Evolutionary conservation across 2,888 invertebrate genomes (phyloP).

Genomic region (Candidula unifasciata): DNA sequence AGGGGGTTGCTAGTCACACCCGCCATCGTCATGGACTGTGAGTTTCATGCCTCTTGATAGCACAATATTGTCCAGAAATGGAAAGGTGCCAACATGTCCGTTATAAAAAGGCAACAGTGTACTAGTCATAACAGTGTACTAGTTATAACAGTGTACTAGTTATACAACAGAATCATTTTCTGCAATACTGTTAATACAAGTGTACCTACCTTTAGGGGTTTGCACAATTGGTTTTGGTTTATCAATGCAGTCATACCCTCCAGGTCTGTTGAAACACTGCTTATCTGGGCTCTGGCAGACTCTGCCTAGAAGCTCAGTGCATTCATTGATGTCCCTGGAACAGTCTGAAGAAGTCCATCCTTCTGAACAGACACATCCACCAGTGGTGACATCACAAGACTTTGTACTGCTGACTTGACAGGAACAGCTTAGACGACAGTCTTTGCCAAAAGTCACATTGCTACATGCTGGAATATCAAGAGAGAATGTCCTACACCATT

Average conservation of each 20-base stretch:
- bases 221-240: not conserved
- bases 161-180: too few relatives aligned
- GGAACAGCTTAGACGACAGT: constrained; percentile 5
- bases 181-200: too few relatives aligned
- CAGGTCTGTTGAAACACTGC: not conserved
- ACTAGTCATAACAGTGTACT: too few relatives aligned
- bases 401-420: not conserved
- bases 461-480: not conserved
- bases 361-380: constrained; percentile 10
- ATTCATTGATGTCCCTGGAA: constrained; percentile 20
- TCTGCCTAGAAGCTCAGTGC: not conserved
- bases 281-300: not conserved
- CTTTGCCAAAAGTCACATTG: constrained; percentile 9
- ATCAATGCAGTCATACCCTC: constrained; percentile 2
- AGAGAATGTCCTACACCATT: too few relatives aligned
- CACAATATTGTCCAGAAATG: too few relatives aligned
- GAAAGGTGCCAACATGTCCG: too few relatives aligned
- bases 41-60: too few relatives aligned
- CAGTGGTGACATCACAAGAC: constrained; percentile 4
- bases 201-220: not conserved
- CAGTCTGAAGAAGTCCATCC: constrained; percentile 10
- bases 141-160: too few relatives aligned
- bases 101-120: too few relatives aligned
- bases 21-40: too few relatives aligned
- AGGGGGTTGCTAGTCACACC: too few relatives aligned